phyloP scores from a whole-genome alignment of 2,888 invertebrate species.

The Noctua fimbriata region DNA sequence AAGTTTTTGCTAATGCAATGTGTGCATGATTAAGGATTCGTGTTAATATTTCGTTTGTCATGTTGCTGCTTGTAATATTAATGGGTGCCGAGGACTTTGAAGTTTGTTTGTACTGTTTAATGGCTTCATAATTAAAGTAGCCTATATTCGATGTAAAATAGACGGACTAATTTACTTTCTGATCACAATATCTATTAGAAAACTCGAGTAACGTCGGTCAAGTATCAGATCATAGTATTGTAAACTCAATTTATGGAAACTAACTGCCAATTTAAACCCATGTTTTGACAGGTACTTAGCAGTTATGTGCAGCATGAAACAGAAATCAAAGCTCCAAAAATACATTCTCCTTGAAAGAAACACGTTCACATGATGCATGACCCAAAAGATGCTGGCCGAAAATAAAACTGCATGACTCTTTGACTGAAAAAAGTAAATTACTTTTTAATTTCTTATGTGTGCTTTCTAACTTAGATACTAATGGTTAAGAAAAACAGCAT shows the following conservation, averaged over 20 bases:
- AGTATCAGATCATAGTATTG: neutral
- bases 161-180: neutral
- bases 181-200: neutral
- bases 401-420: constrained; percentile 29
- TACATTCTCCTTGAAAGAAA: constrained; percentile 40
- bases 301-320: neutral
- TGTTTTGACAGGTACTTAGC: constrained; percentile 39
- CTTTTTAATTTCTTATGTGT: neutral
- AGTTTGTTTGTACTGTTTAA: constrained; percentile 19
- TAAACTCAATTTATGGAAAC: neutral
- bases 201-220: neutral
- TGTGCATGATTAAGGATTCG: constrained; percentile 64
- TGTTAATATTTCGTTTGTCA: constrained; percentile 60
- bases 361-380: constrained; percentile 16
- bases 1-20: constrained; percentile 74
- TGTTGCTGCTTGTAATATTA: constrained; percentile 33
- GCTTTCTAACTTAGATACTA: constrained; percentile 1
- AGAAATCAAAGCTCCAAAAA: constrained; percentile 22
- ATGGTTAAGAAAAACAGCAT: neutral
- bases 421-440: constrained; percentile 17
- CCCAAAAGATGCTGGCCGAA: constrained; percentile 25
- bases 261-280: neutral
- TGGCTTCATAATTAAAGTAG: neutral
- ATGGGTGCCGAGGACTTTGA: constrained; percentile 24
- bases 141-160: constrained; percentile 15